Evolutionary conservation across 2,113 vertebrate species (phyloP), one percentile per base, ranked within the genome.

Genomic region (Hylia prasina): DNA sequence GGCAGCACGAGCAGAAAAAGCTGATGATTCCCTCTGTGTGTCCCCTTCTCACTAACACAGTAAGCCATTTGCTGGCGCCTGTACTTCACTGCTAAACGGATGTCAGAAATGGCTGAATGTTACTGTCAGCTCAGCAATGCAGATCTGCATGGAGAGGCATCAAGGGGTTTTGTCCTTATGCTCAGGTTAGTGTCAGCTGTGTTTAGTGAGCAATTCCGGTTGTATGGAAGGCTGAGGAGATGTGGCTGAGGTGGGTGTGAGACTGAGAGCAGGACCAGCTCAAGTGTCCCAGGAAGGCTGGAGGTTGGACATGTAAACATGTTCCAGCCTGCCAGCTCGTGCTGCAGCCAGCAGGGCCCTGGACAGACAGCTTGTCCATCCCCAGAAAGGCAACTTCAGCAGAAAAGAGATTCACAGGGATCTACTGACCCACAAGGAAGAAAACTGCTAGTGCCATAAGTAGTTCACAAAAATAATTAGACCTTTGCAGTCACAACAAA

Each of bases 281-380:
- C n/a, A 15, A 8, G 48, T 17, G 47, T 57, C 25, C 39, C 30
- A 0, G 30, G 48, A 20, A 44, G 47, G 35, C 57, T 57, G 37
- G 56, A 90, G 30, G n/a, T 0, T 65, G 75, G 28, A 47, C 6
- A 0, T 10, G 31, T 37, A 20, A 48, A 31, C 2, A 0, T 22
- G 53, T n/a, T 64, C 69, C 45, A 18, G 27, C n/a, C 65, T 57
- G 51, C 47, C 39, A 11, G 44, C 66, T 83, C 51, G 11, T 51
- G 1, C 54, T n/a, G 18, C 69, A 37, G 22, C 31, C 85, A 25
- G 56, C 42, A 12, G 50, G 24, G 33, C 63, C 5, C 16, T 2
- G 30, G 35, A 28, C n/a, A 71, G 51, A 35, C 56, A 66, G 53
- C 27, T 50, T 15, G 11, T 63, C 30, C 31, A 30, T 11, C 85